Conservation (phyloP, 2,113 vertebrate species). For the Varanus komodoensis region DNA sequence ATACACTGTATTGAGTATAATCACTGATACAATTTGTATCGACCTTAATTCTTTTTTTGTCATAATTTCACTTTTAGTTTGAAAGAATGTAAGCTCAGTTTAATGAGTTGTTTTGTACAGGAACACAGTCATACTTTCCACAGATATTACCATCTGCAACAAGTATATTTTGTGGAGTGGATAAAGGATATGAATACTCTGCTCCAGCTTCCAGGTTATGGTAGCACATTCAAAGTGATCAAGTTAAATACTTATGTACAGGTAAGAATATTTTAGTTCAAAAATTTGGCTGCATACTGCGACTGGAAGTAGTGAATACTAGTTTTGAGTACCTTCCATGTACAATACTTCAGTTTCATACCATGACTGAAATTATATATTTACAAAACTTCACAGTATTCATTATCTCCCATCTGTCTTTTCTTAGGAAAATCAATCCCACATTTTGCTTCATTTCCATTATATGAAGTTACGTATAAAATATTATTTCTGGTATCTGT, state of each 20-base stretch:
- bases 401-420: conserved; percentile 47
- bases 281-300: conserved; percentile 53
- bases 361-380: conserved; percentile 39
- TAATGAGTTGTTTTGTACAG: conserved; percentile 53
- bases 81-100: conserved; percentile 52
- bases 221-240: conserved; percentile 29
- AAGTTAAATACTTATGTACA: conserved; percentile 37
- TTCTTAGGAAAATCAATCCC: conserved; percentile 49
- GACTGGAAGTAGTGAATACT: conserved; percentile 47
- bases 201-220: neutral
- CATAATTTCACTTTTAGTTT: neutral
- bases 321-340: conserved; percentile 58
- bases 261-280: conserved; percentile 49
- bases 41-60: conserved; percentile 32
- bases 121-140: conserved; percentile 44
- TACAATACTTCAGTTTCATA: conserved; percentile 60
- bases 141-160: conserved; percentile 22
- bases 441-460: conserved; percentile 7
- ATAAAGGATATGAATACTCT: conserved; percentile 19
- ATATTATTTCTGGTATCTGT: conserved; percentile 97
- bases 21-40: conserved; percentile 18
- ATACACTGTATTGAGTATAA: conserved; percentile 36
- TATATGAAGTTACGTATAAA: conserved; percentile 84
- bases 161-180: conserved; percentile 15
- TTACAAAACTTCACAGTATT: conserved; percentile 61